phyloP scores from a whole-genome alignment of 2,113 vertebrate species.

The Zingel zingel region DNA sequence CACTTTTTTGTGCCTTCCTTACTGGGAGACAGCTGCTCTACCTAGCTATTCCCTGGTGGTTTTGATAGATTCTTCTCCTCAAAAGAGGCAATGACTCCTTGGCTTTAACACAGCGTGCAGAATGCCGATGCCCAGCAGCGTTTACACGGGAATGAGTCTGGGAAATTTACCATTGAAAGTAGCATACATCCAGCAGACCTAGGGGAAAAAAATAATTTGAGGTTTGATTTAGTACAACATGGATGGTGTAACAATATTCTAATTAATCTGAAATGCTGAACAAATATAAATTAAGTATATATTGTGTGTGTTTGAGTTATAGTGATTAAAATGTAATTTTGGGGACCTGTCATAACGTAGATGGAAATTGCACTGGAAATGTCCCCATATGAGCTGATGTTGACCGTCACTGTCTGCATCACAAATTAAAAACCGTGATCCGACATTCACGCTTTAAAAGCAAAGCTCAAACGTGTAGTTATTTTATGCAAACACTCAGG shows the following conservation, averaged over 20 bases:
- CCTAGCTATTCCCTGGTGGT: constrained; percentile 78
- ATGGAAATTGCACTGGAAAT: constrained; percentile 29
- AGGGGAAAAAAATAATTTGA: background rate
- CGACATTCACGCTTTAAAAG: constrained; percentile 23
- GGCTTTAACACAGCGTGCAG: constrained; percentile 76
- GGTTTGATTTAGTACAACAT: constrained; percentile 53
- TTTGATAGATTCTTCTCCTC: constrained; percentile 83
- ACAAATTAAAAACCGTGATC: constrained; percentile 21
- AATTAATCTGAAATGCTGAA: constrained; percentile 50
- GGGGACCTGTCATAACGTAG: background rate
- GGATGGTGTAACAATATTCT: constrained; percentile 45
- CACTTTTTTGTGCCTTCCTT: constrained; percentile 64
- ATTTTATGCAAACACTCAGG: constrained; percentile 40
- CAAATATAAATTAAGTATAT: constrained; percentile 36
- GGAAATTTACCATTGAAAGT: constrained; percentile 68
- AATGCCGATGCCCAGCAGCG: constrained; percentile 69
- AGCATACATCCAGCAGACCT: constrained; percentile 51
- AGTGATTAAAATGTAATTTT: constrained; percentile 8
- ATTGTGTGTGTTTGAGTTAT: constrained; percentile 21
- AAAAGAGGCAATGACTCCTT: constrained; percentile 76
- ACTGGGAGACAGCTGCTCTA: constrained; percentile 78
- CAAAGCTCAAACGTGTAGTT: constrained; percentile 14
- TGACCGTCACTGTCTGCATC: constrained; percentile 21
- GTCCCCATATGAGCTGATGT: background rate
- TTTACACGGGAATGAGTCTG: constrained; percentile 80